Evolutionary conservation across 2,113 vertebrate genomes (phyloP).

Genomic region (Neodon shergylaensis): DNA sequence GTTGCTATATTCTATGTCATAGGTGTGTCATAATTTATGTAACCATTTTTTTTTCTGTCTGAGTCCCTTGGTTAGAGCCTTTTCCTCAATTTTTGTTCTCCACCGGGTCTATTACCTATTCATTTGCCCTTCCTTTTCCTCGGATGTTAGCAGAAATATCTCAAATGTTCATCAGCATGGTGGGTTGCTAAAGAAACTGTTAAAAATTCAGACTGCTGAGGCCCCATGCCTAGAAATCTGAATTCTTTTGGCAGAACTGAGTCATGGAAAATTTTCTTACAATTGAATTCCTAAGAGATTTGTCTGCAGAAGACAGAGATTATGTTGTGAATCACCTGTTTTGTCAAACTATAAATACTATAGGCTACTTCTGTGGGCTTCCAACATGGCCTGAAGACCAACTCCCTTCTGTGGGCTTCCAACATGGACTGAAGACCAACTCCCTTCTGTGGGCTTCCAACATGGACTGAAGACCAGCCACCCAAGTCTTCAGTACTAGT

Average conservation of each 20-base stretch:
- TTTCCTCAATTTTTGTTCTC: not conserved
- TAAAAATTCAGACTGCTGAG: conserved; percentile 3
- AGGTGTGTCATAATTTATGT: not conserved
- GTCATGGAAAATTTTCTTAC: not conserved
- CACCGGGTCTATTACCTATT: not conserved
- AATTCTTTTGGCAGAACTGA: not conserved
- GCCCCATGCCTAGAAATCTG: not conserved
- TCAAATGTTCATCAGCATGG: not conserved
- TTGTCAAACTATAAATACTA: conserved; percentile 12
- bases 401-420: not conserved
- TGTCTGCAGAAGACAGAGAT: not conserved
- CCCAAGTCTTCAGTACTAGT: not conserved
- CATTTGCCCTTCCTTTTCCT: not conserved
- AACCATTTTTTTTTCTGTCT: not conserved
- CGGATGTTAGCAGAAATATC: not conserved
- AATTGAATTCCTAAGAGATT: not conserved
- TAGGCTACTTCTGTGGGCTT: not conserved
- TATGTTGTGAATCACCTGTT: not conserved
- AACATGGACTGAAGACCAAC: not conserved
- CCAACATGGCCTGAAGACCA: not conserved
- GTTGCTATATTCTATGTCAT: conserved; percentile 19
- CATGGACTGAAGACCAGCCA: too few relatives aligned
- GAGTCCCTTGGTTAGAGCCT: not conserved
- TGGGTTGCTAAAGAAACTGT: conserved; percentile 21
- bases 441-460: not conserved